Evolutionary conservation across 2,113 vertebrate species (phyloP).

Genomic region (Xerus inauris): DNA sequence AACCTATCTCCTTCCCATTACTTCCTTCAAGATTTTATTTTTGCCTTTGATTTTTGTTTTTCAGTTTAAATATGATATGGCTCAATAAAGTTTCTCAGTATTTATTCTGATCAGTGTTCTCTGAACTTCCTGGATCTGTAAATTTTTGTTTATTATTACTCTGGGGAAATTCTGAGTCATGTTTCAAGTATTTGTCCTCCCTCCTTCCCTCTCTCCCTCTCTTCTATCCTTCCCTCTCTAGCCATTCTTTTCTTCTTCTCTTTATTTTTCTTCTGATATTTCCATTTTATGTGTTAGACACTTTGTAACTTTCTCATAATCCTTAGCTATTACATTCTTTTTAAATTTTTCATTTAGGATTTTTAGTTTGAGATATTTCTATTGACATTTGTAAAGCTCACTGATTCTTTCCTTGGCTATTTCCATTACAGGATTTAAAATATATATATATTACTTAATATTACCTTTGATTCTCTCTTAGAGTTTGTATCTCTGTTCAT

Average conservation of each 20-base stretch:
- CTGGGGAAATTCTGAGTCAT: not conserved
- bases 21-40: not conserved
- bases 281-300: not conserved
- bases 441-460: not conserved
- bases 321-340: not conserved
- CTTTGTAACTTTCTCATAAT: not conserved
- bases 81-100: not conserved
- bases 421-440: not conserved
- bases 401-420: not conserved
- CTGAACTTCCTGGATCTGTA: not conserved
- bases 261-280: not conserved
- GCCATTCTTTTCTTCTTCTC: not conserved
- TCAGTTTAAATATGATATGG: not conserved
- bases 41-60: not conserved
- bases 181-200: not conserved
- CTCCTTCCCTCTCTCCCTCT: rapidly evolving
- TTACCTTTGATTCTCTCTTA: not conserved
- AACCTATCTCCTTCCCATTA: not conserved
- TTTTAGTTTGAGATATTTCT: not conserved
- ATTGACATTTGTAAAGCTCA: not conserved
- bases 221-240: not conserved
- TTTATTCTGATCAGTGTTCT: not conserved
- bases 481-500: not conserved
- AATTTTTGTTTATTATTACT: not conserved
- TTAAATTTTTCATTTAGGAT: not conserved